A percentile compares a stretch with the other conserved stretches of the same genome.
Evolutionary conservation across 2,797 vertebrate species (phyloP).

Genomic region (Myotis findleyi): DNA sequence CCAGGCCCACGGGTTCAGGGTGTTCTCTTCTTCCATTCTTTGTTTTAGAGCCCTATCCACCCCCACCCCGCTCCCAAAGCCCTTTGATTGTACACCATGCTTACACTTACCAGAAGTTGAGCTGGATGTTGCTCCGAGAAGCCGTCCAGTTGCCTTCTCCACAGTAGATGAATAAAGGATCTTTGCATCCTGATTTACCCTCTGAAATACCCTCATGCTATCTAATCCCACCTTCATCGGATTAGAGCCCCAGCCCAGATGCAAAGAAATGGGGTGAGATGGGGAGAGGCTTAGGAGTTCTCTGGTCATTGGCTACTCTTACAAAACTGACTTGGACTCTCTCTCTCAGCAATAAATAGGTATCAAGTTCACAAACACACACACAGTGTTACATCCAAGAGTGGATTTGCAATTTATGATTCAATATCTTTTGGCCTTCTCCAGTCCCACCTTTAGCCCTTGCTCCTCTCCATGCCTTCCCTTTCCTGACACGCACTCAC

Average conservation of each 20-base stretch:
- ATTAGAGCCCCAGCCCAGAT: neutral
- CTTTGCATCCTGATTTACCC: slow-evolving; percentile 69
- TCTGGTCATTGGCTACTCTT: neutral
- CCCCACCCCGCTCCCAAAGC: neutral
- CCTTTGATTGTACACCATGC: neutral
- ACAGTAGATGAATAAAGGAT: slow-evolving; percentile 15
- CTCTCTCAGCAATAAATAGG: neutral
- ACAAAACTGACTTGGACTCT: neutral
- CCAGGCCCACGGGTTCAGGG: neutral
- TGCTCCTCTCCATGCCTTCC: neutral
- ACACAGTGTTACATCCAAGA: neutral
- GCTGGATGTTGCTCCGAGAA: slow-evolving; percentile 70
- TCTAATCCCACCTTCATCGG: slow-evolving; percentile 73
- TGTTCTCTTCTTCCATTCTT: neutral
- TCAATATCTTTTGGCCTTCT: neutral
- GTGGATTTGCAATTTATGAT: neutral
- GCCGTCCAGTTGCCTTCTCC: slow-evolving; percentile 53
- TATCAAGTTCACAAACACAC: neutral
- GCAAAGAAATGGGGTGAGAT: slow-evolving; percentile 39
- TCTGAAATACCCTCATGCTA: slow-evolving; percentile 79
- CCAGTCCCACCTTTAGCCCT: neutral
- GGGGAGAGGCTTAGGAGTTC: neutral
- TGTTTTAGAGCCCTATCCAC: slow-evolving; percentile 28
- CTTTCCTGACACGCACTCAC: neutral
- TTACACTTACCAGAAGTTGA: slow-evolving; percentile 29